Percentiles rank a stretch among this genome's conserved stretches.
Evolutionary conservation across 2,888 invertebrate species (phyloP).

Genomic region (Caenorhabditis japonica): DNA sequence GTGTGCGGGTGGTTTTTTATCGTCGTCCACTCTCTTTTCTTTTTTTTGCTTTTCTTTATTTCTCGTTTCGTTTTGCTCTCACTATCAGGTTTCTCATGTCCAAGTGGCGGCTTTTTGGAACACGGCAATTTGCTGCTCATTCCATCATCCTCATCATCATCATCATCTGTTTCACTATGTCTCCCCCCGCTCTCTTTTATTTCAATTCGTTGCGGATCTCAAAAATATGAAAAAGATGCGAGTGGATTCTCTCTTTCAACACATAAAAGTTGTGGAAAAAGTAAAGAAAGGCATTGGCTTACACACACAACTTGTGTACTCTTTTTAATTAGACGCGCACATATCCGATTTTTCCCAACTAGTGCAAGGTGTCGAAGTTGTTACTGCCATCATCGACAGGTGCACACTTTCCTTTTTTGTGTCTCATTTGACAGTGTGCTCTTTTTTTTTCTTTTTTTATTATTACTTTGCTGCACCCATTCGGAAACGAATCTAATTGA

Average conservation of each 20-base stretch:
- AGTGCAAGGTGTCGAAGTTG: too few relatives aligned
- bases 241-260: too few relatives aligned
- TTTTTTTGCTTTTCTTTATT: neutral
- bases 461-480: too few relatives aligned
- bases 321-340: slow-evolving; percentile 16
- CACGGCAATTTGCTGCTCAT: slow-evolving; percentile 22
- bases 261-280: too few relatives aligned
- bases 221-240: slow-evolving; percentile 3
- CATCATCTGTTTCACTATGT: neutral
- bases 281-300: neutral
- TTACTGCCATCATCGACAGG: too few relatives aligned
- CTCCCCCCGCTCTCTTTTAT: slow-evolving; percentile 1
- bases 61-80: neutral
- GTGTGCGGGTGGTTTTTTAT: neutral
- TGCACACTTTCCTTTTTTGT: too few relatives aligned
- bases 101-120: slow-evolving; percentile 10
- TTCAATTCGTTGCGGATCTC: too few relatives aligned
- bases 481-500: too few relatives aligned
- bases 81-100: slow-evolving; percentile 8
- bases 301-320: slow-evolving; percentile 24
- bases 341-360: neutral
- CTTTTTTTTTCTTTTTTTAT: too few relatives aligned
- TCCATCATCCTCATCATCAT: neutral
- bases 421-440: too few relatives aligned
- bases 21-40: neutral